Evolutionary conservation across 53 echinoderm and acorn worm species (phyloP).

Genomic region (Mesocentrotus franciscanus): DNA sequence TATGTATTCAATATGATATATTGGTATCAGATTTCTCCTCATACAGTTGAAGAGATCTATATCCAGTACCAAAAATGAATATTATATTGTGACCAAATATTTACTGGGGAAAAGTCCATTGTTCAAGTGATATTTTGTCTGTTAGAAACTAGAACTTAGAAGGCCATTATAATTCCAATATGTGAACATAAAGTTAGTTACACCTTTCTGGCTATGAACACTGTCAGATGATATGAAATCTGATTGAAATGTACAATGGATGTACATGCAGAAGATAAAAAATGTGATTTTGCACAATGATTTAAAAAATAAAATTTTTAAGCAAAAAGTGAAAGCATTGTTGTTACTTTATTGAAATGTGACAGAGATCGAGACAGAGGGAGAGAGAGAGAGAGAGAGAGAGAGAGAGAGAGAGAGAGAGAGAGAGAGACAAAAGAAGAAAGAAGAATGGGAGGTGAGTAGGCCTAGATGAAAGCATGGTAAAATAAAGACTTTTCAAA

Average conservation of each 20-base stretch:
- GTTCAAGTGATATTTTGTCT: not conserved
- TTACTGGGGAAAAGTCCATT: not conserved
- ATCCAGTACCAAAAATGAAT: not conserved
- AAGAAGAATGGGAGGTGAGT: not conserved
- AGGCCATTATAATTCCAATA: no score
- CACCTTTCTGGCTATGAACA: not conserved
- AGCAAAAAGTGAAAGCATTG: not conserved
- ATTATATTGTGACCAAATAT: not conserved
- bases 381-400: not conserved
- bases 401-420: conserved; percentile 4
- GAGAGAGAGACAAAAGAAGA: not conserved
- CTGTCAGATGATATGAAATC: no score
- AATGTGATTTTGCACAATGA: not conserved
- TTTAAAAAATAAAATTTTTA: not conserved
- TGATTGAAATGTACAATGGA: not conserved
- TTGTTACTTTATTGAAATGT: not conserved
- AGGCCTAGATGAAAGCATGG: no score
- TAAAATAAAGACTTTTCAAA: no score
- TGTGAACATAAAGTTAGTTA: no score
- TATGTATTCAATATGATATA: not conserved
- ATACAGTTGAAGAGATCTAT: not conserved
- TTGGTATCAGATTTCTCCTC: no score
- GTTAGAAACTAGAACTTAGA: no score
- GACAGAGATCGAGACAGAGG: no score
- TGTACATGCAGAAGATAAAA: not conserved